Percentiles rank a stretch among this genome's conserved stretches.
These are phyloP conservation scores for Crossoptilon crossoptilon DNA, from an alignment of 2,797 vertebrate species.

Conservation along the genomic window DNA sequence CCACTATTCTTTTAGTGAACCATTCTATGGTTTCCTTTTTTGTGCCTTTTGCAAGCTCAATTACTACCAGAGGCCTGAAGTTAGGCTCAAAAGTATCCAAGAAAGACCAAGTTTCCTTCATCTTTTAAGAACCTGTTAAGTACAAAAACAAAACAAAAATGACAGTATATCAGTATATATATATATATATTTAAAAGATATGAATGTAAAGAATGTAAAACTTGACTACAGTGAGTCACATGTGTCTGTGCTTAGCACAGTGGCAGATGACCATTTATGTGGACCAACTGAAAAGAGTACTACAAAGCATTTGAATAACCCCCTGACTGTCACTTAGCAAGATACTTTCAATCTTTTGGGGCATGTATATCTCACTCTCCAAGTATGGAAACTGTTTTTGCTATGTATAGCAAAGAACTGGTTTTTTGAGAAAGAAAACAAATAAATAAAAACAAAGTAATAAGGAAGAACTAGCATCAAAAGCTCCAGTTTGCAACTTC, in stretches of 20 bases:
- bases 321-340: not conserved
- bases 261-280: not conserved
- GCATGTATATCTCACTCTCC: not conserved
- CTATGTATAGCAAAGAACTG: not conserved
- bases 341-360: not conserved
- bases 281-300: not conserved
- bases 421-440: not conserved
- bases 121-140: slow-evolving; percentile 64
- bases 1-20: slow-evolving; percentile 88
- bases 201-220: not conserved
- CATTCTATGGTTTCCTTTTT: slow-evolving; percentile 89
- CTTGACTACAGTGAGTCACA: not conserved
- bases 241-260: not conserved
- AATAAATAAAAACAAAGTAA: not conserved
- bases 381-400: not conserved
- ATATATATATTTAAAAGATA: not conserved
- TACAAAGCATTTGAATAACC: not conserved
- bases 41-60: slow-evolving; percentile 88
- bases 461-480: not conserved
- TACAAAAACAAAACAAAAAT: slow-evolving; percentile 42
- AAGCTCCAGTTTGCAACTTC: not conserved
- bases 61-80: slow-evolving; percentile 89
- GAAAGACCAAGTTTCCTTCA: slow-evolving; percentile 76
- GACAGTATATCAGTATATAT: not conserved
- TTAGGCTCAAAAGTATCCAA: slow-evolving; percentile 73